Conservation (phyloP, 2,797 vertebrate genomes). For the Anas bernieri region DNA sequence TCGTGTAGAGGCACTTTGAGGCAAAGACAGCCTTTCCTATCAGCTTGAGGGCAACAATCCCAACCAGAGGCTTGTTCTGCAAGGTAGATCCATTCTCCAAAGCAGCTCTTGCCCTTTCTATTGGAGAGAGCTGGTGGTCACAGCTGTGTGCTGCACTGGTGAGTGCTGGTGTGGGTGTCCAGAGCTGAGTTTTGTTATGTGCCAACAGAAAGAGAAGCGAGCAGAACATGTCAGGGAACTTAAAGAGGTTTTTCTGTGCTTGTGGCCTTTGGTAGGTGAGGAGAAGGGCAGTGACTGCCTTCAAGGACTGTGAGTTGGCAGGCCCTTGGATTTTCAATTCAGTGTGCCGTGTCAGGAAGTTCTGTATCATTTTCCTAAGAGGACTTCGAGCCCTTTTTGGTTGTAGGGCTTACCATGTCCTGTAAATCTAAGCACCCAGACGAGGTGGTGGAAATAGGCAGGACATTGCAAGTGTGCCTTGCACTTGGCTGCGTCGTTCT, state of each 20-base stretch:
- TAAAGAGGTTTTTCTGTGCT: neutral
- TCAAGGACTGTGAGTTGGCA: neutral
- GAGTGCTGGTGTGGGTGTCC: neutral
- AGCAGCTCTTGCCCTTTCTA: neutral
- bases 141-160: neutral
- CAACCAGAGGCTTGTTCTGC: neutral
- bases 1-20: neutral
- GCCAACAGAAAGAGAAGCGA: neutral
- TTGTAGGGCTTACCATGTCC: neutral
- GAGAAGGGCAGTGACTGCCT: neutral
- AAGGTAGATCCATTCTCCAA: neutral
- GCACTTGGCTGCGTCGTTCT: neutral
- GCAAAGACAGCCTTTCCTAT: neutral
- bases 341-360: neutral
- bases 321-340: neutral
- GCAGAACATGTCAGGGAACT: neutral
- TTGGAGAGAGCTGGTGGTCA: neutral
- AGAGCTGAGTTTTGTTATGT: neutral
- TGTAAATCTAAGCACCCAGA: neutral
- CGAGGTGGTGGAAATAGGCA: neutral
- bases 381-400: neutral
- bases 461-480: neutral
- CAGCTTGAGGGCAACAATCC: neutral
- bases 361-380: neutral
- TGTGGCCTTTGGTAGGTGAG: neutral